Percentiles rank a stretch among this genome's conserved stretches.
Evolutionary conservation across 2,797 vertebrate genomes (phyloP).

Genomic region (Pipistrellus pygmaeus): DNA sequence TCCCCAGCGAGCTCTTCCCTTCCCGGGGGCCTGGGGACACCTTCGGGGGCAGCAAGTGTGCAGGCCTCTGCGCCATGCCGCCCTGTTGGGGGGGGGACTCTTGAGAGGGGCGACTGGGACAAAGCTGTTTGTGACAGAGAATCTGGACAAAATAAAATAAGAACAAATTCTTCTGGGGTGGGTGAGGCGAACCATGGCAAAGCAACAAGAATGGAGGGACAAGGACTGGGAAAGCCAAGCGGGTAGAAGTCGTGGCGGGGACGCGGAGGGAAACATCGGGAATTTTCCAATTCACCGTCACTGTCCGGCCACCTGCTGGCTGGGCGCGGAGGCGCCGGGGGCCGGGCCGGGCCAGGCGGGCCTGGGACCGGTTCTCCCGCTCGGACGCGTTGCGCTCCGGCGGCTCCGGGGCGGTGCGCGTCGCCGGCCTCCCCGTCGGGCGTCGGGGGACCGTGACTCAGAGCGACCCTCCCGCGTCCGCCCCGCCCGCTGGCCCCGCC

Average conservation of each 20-base stretch:
- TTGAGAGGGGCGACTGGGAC: not conserved
- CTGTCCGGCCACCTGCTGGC: not conserved
- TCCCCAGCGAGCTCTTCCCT: not conserved
- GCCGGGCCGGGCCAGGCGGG: not conserved
- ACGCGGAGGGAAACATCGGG: not conserved
- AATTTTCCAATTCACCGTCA: not conserved
- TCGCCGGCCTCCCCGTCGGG: not conserved
- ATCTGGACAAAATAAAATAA: not conserved
- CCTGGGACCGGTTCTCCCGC: not conserved
- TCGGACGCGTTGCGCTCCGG: not conserved
- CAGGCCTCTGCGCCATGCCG: not conserved
- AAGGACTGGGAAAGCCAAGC: not conserved
- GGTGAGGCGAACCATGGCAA: not conserved
- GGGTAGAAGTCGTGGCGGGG: not conserved
- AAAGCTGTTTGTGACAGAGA: not conserved
- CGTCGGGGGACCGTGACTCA: constrained; percentile 68
- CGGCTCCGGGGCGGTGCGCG: not conserved
- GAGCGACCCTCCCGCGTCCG: not conserved
- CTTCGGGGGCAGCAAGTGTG: not conserved
- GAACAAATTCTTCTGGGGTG: not conserved
- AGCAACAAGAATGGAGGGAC: not conserved
- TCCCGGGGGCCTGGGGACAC: not conserved
- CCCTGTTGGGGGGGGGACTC: not conserved
- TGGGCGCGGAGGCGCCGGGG: not conserved
- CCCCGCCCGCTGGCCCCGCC: not conserved